Evolutionary conservation across 1,140 invertebrate genomes (phyloP).

Genomic region (Cepaea nemoralis): DNA sequence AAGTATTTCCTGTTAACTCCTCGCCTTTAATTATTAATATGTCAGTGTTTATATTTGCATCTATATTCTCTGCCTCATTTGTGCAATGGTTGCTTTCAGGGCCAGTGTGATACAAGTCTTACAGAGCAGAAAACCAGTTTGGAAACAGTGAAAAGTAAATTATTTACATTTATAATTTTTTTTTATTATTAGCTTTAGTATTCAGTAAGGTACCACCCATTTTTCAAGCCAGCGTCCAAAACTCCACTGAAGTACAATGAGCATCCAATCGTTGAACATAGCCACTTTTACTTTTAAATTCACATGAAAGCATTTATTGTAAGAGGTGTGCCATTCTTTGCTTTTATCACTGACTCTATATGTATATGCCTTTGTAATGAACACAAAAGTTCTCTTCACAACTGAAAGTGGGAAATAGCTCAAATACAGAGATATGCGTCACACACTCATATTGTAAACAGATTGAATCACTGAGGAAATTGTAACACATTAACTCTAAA

Average conservation of each 20-base stretch:
- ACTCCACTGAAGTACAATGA: not conserved
- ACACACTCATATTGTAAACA: too few species aligned
- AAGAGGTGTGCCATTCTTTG: not conserved
- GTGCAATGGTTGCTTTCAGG: too few species aligned
- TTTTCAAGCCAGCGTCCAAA: not conserved
- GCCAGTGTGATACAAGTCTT: conserved; percentile 13
- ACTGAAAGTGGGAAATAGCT: too few species aligned
- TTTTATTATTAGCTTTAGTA: not conserved
- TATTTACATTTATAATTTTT: too few species aligned
- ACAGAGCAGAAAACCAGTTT: not conserved
- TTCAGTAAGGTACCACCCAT: not conserved
- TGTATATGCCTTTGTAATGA: too few species aligned
- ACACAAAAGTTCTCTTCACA: too few species aligned
- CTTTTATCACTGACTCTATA: too few species aligned
- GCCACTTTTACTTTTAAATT: not conserved
- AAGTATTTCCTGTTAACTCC: not conserved
- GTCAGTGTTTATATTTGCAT: not conserved
- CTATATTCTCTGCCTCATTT: not conserved
- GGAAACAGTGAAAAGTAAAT: not conserved
- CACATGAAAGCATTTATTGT: not conserved
- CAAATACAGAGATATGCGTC: too few species aligned
- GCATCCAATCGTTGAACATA: not conserved
- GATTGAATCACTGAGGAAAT: too few species aligned
- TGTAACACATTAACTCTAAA: too few species aligned
- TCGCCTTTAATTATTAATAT: not conserved